phyloP scores from a whole-genome alignment of 2,888 invertebrate genomes.

The Drosophila kuntzei region DNA sequence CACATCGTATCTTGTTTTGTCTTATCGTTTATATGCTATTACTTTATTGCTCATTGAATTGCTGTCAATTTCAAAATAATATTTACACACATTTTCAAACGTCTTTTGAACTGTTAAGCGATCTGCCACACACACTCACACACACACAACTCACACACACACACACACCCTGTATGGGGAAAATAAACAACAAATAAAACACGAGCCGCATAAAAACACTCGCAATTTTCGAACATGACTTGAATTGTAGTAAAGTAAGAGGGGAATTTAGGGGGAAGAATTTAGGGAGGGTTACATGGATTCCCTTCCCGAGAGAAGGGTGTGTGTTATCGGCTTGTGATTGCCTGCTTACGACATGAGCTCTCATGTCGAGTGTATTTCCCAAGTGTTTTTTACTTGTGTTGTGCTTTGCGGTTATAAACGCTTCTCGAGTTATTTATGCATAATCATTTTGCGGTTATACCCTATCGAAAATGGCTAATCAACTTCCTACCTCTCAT shows the following conservation, averaged over 20 bases:
- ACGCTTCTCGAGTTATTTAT: constrained; percentile 52
- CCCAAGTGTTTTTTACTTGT: constrained; percentile 58
- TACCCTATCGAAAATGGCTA: constrained; percentile 37
- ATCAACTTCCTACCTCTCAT: constrained; percentile 7
- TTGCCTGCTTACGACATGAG: constrained; percentile 58
- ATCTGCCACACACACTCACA: constrained; percentile 28
- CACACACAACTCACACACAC: constrained; percentile 11
- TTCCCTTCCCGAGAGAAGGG: too few species aligned
- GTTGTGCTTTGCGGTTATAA: constrained; percentile 49
- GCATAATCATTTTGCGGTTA: constrained; percentile 52
- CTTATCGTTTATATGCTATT: constrained; percentile 57
- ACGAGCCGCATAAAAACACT: constrained; percentile 58
- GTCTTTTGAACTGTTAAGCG: constrained; percentile 43
- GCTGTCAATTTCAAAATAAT: constrained; percentile 76
- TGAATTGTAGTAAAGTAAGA: constrained; percentile 3
- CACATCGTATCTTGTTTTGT: constrained; percentile 5
- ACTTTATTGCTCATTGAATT: constrained; percentile 68
- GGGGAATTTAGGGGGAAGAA: neutral
- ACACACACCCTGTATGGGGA: constrained; percentile 8
- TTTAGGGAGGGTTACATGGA: too few species aligned
- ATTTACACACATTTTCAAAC: constrained; percentile 63
- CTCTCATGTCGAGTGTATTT: constrained; percentile 46
- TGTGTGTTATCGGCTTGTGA: constrained; percentile 20
- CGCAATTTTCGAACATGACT: constrained; percentile 41
- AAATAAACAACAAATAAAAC: constrained; percentile 40